These are phyloP conservation scores for Panurus biarmicus DNA, from an alignment of 2,113 vertebrate species.

Conservation along the genomic window DNA sequence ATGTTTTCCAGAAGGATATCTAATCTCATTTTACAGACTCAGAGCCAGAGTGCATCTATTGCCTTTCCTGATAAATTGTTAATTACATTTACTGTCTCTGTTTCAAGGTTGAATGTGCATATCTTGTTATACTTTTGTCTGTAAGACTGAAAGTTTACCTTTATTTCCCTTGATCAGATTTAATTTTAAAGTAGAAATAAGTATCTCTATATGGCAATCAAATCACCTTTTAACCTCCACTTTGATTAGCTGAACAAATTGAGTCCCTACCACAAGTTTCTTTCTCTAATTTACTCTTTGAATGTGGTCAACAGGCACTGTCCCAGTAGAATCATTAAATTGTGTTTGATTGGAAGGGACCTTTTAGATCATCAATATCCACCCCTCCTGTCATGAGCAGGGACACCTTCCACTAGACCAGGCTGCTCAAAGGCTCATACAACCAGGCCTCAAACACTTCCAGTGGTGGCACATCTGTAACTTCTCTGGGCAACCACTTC, in stretches of 20 bases:
- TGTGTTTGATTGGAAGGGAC: not conserved
- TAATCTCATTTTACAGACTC: constrained; percentile 30
- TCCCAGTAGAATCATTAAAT: not conserved
- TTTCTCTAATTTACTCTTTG: not conserved
- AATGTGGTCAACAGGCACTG: not conserved
- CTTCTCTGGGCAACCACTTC: not conserved
- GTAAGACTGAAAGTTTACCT: not conserved
- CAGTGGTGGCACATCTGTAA: not conserved
- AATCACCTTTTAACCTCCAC: not conserved
- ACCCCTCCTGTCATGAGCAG: not conserved
- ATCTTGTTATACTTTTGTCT: not conserved
- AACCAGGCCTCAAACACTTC: not conserved
- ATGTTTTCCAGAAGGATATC: not conserved
- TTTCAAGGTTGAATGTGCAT: constrained; percentile 31
- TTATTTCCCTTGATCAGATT: not conserved
- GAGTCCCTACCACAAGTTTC: not conserved
- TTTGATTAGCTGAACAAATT: not conserved
- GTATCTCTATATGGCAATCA: not conserved
- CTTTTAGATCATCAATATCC: not conserved
- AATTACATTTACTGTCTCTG: constrained; percentile 20
- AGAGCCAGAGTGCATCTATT: not conserved
- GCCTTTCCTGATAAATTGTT: constrained; percentile 18
- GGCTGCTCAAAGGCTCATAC: not conserved
- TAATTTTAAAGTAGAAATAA: not conserved
- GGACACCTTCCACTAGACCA: not conserved